These are phyloP conservation scores for Anagrus nilaparvatae DNA, from an alignment of 1,140 invertebrate genomes.

Conservation along the genomic window DNA sequence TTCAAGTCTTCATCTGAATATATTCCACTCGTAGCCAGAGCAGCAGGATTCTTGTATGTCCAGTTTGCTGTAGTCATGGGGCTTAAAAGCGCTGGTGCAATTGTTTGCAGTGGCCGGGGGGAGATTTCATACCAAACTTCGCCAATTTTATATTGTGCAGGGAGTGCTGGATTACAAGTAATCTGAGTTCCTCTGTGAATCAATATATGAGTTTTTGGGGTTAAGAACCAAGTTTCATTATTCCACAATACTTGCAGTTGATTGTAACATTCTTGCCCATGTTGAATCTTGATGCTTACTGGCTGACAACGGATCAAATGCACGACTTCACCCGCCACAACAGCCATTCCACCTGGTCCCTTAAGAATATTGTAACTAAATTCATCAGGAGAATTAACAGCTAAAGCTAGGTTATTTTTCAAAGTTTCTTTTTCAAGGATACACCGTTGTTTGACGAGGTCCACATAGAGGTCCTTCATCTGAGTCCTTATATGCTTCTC, in stretches of 20 bases:
- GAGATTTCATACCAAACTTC: conserved; percentile 3
- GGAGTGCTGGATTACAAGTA: conserved; percentile 12
- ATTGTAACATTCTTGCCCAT: conserved; percentile 14
- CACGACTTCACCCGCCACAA: conserved; percentile 13
- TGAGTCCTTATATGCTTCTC: too few species aligned
- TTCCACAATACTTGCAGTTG: conserved; percentile 12
- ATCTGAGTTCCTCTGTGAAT: conserved; percentile 5
- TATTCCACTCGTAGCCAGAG: conserved; percentile 9
- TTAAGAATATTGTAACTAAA: conserved; percentile 18
- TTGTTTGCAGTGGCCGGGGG: neutral
- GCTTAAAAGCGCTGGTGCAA: neutral
- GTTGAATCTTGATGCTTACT: conserved; percentile 4
- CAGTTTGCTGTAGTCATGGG: neutral
- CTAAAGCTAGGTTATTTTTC: conserved; percentile 12
- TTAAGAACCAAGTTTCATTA: conserved; percentile 13
- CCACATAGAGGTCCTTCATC: conserved; percentile 2
- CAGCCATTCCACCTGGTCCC: conserved; percentile 18
- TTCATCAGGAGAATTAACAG: conserved; percentile 11
- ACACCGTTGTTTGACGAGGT: conserved; percentile 9
- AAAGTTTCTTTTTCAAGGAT: conserved; percentile 7
- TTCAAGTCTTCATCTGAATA: too few species aligned
- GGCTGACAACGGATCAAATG: conserved; percentile 17
- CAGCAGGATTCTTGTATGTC: conserved; percentile 9
- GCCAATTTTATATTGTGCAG: conserved; percentile 2
- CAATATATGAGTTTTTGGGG: conserved; percentile 15